Evolutionary conservation across 2,888 invertebrate genomes (phyloP).

Genomic region (Spodoptera littoralis): DNA sequence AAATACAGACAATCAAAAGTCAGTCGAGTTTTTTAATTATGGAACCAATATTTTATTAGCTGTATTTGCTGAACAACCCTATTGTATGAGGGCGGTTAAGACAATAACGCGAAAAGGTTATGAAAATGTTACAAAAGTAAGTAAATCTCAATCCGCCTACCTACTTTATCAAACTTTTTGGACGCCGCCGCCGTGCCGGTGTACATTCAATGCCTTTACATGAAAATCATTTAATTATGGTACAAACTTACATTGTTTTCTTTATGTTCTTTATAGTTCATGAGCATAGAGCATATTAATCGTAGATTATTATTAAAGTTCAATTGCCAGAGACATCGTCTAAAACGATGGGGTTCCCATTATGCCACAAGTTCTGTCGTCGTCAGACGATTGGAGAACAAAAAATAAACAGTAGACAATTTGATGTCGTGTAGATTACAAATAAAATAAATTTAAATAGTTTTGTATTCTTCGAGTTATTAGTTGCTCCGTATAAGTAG

Average conservation of each 20-base stretch:
- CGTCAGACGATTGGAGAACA: slow-evolving; percentile 21
- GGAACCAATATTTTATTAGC: neutral
- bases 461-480: too few relatives aligned
- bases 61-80: slow-evolving; percentile 1
- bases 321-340: slow-evolving; percentile 47
- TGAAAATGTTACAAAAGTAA: slow-evolving; percentile 34
- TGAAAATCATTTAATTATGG: slow-evolving; percentile 26
- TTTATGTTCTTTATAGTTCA: slow-evolving; percentile 48
- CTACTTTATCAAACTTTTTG: slow-evolving; percentile 30
- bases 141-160: slow-evolving; percentile 35
- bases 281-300: neutral
- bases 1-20: too few relatives aligned
- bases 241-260: slow-evolving; percentile 29
- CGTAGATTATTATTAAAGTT: slow-evolving; percentile 43
- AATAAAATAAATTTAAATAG: too few relatives aligned
- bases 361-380: slow-evolving; percentile 26
- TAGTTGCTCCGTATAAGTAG: too few relatives aligned
- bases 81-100: slow-evolving; percentile 24
- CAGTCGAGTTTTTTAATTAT: too few relatives aligned
- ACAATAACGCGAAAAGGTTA: slow-evolving; percentile 40
- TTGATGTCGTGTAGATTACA: too few relatives aligned
- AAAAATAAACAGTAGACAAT: slow-evolving; percentile 14
- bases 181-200: slow-evolving; percentile 2
- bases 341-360: slow-evolving; percentile 52
- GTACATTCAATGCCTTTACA: slow-evolving; percentile 28